A percentile compares a stretch with the other conserved stretches of the same genome.
Conservation (phyloP, 2,113 vertebrate genomes). For the Galeopterus variegatus region DNA sequence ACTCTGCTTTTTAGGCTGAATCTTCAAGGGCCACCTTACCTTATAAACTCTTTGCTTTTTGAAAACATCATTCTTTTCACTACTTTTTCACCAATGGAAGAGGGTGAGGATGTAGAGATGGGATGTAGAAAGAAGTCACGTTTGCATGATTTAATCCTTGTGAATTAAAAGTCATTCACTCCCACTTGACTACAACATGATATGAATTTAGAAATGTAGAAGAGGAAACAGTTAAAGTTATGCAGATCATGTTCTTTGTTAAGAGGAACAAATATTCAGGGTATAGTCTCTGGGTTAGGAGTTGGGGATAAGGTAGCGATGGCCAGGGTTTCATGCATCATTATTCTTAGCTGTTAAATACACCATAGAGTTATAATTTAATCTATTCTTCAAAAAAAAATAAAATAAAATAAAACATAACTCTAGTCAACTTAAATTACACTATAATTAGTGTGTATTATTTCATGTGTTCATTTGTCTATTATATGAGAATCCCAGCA, state of each 20-base stretch:
- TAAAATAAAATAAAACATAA: not conserved
- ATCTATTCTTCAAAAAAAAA: not conserved
- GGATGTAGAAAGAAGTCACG: not conserved
- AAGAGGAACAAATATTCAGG: not conserved
- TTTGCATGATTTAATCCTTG: not conserved
- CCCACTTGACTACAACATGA: not conserved
- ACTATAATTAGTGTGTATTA: not conserved
- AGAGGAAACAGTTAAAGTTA: not conserved
- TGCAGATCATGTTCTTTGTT: not conserved
- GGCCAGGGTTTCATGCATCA: not conserved
- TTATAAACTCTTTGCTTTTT: not conserved
- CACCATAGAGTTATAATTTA: not conserved
- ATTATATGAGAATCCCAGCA: not conserved
- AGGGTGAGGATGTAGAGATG: not conserved
- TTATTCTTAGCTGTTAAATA: not conserved
- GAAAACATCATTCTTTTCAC: not conserved
- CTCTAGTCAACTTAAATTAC: not conserved
- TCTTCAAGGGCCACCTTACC: not conserved
- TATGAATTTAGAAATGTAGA: not conserved
- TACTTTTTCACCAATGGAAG: not conserved
- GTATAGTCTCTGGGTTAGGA: not conserved
- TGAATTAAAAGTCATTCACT: not conserved
- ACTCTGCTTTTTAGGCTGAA: not conserved
- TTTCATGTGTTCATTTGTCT: not conserved
- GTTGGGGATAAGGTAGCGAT: not conserved